These are phyloP conservation scores for Sinocyclocheilus maitianheensis DNA, from an alignment of 2,113 vertebrate genomes.

Conservation along the genomic window DNA sequence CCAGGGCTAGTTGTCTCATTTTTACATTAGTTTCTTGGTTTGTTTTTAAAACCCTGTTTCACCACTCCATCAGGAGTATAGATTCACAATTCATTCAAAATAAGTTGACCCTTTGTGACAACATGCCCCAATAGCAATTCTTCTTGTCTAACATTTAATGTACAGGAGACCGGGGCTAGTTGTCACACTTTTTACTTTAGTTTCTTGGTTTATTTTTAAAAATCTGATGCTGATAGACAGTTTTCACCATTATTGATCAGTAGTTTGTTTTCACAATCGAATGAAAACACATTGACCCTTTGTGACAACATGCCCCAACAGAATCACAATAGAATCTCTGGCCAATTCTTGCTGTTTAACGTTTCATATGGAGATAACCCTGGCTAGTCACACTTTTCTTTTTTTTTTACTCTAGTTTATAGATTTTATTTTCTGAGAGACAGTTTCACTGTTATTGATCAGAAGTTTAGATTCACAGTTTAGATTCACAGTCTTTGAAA, in stretches of 20 bases:
- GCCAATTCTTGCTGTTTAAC: neutral
- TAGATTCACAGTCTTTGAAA: neutral
- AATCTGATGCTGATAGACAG: no score
- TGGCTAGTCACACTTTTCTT: neutral
- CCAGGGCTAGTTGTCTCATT: neutral
- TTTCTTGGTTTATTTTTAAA: no score
- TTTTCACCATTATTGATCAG: no score
- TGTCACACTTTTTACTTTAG: no score
- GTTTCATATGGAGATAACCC: neutral
- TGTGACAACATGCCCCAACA: no score
- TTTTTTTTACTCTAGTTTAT: neutral
- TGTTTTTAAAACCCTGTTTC: neutral
- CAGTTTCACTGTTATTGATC: neutral
- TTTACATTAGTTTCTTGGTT: neutral
- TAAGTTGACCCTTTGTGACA: no score
- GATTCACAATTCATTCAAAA: neutral
- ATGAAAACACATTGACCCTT: no score
- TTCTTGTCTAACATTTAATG: no score
- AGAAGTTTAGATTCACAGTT: neutral
- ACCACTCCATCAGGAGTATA: neutral
- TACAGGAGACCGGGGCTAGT: no score
- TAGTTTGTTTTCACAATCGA: no score
- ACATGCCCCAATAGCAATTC: neutral
- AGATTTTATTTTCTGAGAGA: neutral
- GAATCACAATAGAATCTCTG: no score